Percentiles rank a stretch among this genome's conserved stretches.
phyloP scores from a whole-genome alignment of 2,888 invertebrate species.

The Ctenicera cuprea region DNA sequence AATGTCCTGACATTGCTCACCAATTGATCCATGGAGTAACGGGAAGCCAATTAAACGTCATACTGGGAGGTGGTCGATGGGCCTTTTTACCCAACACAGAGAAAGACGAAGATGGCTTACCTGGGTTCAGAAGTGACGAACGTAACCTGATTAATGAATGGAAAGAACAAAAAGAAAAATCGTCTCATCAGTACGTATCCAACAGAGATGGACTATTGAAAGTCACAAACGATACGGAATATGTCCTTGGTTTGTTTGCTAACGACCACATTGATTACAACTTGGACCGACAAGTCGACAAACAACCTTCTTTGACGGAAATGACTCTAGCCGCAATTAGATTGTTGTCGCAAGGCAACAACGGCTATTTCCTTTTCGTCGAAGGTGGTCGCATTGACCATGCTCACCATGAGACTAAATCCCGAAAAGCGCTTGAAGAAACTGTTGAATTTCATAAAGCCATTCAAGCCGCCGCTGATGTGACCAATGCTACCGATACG shows the following conservation, averaged over 20 bases:
- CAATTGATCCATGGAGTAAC: conserved; percentile 81
- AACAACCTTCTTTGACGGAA: conserved; percentile 80
- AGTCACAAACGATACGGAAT: conserved; percentile 76
- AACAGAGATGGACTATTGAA: conserved; percentile 76
- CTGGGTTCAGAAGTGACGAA: conserved; percentile 74
- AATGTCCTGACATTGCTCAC: conserved; percentile 83
- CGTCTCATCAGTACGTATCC: conserved; percentile 75
- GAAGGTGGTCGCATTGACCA: conserved; percentile 85
- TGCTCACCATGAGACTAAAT: conserved; percentile 83
- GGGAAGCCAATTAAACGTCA: conserved; percentile 82
- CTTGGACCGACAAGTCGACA: conserved; percentile 74
- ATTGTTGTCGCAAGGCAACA: conserved; percentile 76
- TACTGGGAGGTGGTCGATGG: conserved; percentile 84
- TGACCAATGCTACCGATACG: conserved; percentile 80
- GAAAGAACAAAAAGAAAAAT: conserved; percentile 74
- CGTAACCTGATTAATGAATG: conserved; percentile 81
- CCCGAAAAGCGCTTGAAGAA: conserved; percentile 84
- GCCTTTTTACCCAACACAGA: conserved; percentile 76
- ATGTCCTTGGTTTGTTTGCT: conserved; percentile 65
- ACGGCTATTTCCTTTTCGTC: conserved; percentile 85
- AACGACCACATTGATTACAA: conserved; percentile 75
- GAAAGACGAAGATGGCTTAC: conserved; percentile 69
- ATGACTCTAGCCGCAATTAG: conserved; percentile 86
- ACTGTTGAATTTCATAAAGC: conserved; percentile 81
- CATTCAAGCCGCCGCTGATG: conserved; percentile 77